A percentile compares a stretch with the other conserved stretches of the same genome.
phyloP scores from a whole-genome alignment of 2,888 invertebrate genomes.

The Drosophila infuscata region DNA sequence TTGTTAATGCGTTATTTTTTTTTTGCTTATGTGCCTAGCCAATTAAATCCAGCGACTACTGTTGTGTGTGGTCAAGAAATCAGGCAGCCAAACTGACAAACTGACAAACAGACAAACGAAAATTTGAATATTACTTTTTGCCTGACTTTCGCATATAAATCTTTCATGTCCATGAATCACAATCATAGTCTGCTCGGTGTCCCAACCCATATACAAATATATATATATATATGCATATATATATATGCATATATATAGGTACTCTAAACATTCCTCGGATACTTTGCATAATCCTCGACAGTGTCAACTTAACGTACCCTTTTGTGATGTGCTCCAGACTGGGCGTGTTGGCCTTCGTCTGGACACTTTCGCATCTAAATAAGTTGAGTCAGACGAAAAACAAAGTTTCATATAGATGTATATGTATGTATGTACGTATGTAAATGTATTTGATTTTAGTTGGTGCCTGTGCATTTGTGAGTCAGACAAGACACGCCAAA shows the following conservation, averaged over 20 bases:
- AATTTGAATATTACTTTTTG: slow-evolving; percentile 43
- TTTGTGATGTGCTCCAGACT: slow-evolving; percentile 50
- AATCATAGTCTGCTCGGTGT: slow-evolving; percentile 5
- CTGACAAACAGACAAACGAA: slow-evolving; percentile 26
- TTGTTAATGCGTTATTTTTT: slow-evolving; percentile 49
- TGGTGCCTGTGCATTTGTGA: slow-evolving; percentile 29
- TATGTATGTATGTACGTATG: neutral
- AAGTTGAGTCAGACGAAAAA: slow-evolving; percentile 68
- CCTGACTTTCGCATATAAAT: slow-evolving; percentile 45
- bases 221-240: neutral
- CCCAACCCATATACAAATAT: slow-evolving; percentile 14
- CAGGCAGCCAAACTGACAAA: slow-evolving; percentile 52
- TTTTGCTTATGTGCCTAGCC: neutral
- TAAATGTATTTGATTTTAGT: neutral
- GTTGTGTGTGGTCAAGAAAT: slow-evolving; percentile 70
- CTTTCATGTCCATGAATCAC: slow-evolving; percentile 47
- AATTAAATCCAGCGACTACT: slow-evolving; percentile 4
- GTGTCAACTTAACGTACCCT: slow-evolving; percentile 60
- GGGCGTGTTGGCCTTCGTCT: slow-evolving; percentile 70
- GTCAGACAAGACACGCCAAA: slow-evolving; percentile 61
- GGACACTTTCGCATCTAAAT: slow-evolving; percentile 68
- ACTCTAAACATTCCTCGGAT: slow-evolving; percentile 44
- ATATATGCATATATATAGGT: slow-evolving; percentile 1
- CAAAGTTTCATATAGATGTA: neutral
- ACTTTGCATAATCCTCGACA: slow-evolving; percentile 51